Evolutionary conservation across 2,888 invertebrate genomes (phyloP).

Genomic region (Drosophila fulvimacula): DNA sequence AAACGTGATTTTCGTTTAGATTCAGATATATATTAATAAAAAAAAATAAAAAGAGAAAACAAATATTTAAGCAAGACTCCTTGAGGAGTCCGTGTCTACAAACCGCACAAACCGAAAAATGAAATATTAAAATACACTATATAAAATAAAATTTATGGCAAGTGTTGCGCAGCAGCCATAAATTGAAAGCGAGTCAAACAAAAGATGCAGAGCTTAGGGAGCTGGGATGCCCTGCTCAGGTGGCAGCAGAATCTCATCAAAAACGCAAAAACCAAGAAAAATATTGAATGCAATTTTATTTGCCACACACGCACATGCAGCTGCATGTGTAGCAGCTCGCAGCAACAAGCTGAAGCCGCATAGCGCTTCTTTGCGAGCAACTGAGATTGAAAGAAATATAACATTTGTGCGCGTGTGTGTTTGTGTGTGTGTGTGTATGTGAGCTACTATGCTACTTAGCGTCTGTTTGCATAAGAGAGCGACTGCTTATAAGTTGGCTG

Average conservation of each 20-base stretch:
- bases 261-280: conserved; percentile 51
- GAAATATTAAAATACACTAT: conserved; percentile 16
- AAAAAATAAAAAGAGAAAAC: neutral
- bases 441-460: conserved; percentile 73
- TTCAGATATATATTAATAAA: neutral
- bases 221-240: conserved; percentile 20
- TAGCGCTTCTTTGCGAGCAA: conserved; percentile 38
- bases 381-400: conserved; percentile 61
- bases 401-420: conserved; percentile 53
- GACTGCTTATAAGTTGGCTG: conserved; percentile 20
- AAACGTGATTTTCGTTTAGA: neutral
- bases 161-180: conserved; percentile 62
- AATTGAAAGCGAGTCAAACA: conserved; percentile 67
- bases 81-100: conserved; percentile 40
- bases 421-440: conserved; percentile 37
- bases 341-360: conserved; percentile 27
- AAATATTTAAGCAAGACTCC: neutral
- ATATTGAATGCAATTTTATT: conserved; percentile 78
- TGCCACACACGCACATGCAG: conserved; percentile 54
- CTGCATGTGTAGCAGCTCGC: neutral
- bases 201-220: conserved; percentile 12
- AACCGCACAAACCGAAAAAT: conserved; percentile 27
- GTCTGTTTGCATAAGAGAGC: conserved; percentile 63
- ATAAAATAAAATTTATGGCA: conserved; percentile 54
- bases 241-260: conserved; percentile 68